Percentiles rank a stretch among this genome's conserved stretches.
Conservation (phyloP, 2,888 invertebrate species). For the Poecilus cupreus region DNA sequence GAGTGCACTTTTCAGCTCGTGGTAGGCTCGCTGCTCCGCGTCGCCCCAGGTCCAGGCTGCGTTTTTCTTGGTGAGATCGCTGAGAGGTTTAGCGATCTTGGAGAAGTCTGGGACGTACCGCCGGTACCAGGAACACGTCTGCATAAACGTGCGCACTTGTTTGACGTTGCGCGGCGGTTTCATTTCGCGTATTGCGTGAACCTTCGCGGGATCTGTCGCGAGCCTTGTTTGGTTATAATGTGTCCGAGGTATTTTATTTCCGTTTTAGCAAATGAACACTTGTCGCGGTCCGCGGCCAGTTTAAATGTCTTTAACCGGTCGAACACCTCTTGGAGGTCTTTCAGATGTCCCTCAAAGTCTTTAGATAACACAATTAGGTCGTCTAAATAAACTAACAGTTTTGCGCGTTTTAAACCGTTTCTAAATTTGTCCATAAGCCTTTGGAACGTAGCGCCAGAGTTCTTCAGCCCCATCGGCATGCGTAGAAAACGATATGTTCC, state of each 20-base stretch:
- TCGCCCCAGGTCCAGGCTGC: background rate
- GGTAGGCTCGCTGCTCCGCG: background rate
- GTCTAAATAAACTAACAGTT: constrained; percentile 4
- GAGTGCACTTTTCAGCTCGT: background rate
- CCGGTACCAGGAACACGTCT: constrained; percentile 10
- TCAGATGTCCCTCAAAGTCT: constrained; percentile 15
- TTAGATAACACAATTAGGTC: constrained; percentile 18
- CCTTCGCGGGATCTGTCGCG: background rate
- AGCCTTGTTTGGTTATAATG: background rate
- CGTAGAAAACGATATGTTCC: constrained; percentile 15
- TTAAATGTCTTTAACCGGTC: background rate
- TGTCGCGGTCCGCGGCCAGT: background rate
- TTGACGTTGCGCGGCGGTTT: constrained; percentile 6
- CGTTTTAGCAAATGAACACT: background rate
- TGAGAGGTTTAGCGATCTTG: background rate
- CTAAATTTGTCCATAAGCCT: constrained; percentile 10
- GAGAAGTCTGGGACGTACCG: background rate
- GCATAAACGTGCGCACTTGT: background rate
- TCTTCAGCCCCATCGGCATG: constrained; percentile 28
- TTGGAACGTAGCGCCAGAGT: constrained; percentile 25
- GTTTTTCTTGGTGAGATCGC: background rate
- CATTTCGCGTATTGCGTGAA: background rate
- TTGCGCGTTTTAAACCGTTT: background rate
- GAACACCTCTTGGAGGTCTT: constrained; percentile 22
- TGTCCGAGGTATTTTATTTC: constrained; percentile 1